phyloP scores from a whole-genome alignment of 2,797 vertebrate genomes.

The Acomys russatus region DNA sequence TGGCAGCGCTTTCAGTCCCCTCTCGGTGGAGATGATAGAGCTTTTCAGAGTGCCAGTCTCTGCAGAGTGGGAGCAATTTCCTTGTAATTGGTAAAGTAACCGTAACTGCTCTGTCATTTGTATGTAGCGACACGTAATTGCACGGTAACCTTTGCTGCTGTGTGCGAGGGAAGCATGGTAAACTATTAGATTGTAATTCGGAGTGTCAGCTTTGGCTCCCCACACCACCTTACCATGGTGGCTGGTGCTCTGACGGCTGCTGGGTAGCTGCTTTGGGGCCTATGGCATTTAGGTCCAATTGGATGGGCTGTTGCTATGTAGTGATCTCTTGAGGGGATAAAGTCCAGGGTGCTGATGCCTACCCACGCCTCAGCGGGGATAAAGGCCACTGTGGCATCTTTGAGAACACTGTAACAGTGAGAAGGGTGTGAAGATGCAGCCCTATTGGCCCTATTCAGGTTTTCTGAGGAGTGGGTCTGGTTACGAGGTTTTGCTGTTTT shows the following conservation, averaged over 20 bases:
- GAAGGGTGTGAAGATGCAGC: neutral
- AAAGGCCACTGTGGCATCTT: neutral
- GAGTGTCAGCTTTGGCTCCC: slow-evolving; percentile 77
- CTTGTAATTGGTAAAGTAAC: slow-evolving; percentile 89
- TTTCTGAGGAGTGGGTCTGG: neutral
- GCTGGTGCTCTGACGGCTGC: slow-evolving; percentile 12
- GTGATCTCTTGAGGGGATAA: neutral
- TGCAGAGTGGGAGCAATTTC: slow-evolving; percentile 85
- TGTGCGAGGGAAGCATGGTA: slow-evolving; percentile 74
- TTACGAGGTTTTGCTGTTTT: neutral
- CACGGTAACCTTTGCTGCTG: slow-evolving; percentile 84
- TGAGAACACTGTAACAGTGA: neutral
- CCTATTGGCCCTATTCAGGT: neutral
- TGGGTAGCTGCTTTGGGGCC: fast-evolving
- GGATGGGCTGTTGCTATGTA: neutral
- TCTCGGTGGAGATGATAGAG: slow-evolving; percentile 66
- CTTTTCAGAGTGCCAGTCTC: slow-evolving; percentile 83
- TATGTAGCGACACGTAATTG: slow-evolving; percentile 88
- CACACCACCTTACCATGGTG: slow-evolving; percentile 19
- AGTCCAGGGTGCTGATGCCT: neutral
- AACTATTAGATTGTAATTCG: slow-evolving; percentile 86
- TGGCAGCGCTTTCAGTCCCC: slow-evolving; percentile 53
- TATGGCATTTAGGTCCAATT: neutral
- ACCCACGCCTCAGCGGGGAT: neutral
- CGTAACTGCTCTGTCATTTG: slow-evolving; percentile 88